Evolutionary conservation across 1,140 invertebrate species (phyloP), one percentile per base, ranked within the genome.

Genomic region (Trichogramma pretiosum): DNA sequence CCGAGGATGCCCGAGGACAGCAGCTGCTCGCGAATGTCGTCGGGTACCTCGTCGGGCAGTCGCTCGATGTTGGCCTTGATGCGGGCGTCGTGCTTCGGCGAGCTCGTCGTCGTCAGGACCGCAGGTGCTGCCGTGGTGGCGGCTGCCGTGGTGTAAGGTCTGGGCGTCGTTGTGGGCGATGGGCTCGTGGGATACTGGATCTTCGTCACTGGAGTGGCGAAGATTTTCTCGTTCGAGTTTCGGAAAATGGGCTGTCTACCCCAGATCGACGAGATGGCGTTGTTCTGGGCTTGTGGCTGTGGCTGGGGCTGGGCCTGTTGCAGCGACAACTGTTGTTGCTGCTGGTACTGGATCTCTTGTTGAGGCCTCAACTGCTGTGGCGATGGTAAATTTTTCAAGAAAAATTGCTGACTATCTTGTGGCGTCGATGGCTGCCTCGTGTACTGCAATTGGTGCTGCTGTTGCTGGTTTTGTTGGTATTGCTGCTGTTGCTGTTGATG

Each of bases 11-110:
- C 88, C 0, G 86, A 89, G 33, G 83, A 83, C n/a, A 90, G 59
- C 0, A 90, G 69, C 58, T 90, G 87, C 61, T 89, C 76, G 37
- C 86, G 77, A 26, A 91, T 74, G 62, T 90, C 87, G 44, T 89
- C 86, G 2, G 88, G 88, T 7, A 91, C 86, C 73, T 91, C 87
- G 61, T 87, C 85, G 8, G 88, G 88, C 18, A 91, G 68, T 62
- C 85, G 74, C 0, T 73, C 72, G 1, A 77, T 56, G 49, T 72
- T 72, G 37, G 64, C 62, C 67, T 74, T 64, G 62, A 79, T 70
- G 63, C 76, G 70, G 51, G 73, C 60, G 59, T 77, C 62, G 33
- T 74, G 68, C 60, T 74, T 65, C 0, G 68, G 67, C 2, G 57
- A 59, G 0, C 52, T 2, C 7, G 61, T 56, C 11, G 63, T 63